These are phyloP conservation scores for Zoanthus solanderi DNA, from an alignment of 92 coral and sea anemone species.

Conservation along the genomic window DNA sequence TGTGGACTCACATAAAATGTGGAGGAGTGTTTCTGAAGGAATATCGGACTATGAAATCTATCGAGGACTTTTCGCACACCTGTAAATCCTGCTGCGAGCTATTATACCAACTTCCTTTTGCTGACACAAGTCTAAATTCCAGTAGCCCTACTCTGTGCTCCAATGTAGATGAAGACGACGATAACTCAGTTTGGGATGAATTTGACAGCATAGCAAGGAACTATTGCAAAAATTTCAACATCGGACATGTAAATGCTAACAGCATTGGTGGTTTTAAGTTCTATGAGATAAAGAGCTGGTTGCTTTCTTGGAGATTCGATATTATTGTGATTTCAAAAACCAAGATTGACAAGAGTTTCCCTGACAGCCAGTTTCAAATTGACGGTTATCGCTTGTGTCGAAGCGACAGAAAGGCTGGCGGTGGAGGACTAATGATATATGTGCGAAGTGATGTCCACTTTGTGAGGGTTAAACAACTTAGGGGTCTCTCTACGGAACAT, in stretches of 20 bases:
- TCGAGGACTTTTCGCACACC: conserved; percentile 24
- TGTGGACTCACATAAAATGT: conserved; percentile 32
- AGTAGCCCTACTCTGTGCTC: conserved; percentile 6
- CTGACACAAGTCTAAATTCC: conserved; percentile 30
- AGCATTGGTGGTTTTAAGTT: conserved; percentile 55
- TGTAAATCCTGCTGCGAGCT: too few relatives aligned
- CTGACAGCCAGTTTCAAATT: conserved; percentile 50
- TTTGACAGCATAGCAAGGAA: conserved; percentile 24
- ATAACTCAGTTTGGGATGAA: conserved; percentile 22
- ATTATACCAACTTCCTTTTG: conserved; percentile 23
- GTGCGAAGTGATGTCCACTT: too few relatives aligned
- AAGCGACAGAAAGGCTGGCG: conserved; percentile 53
- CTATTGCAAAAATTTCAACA: not conserved
- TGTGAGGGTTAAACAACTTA: conserved; percentile 12
- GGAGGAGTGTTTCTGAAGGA: conserved; percentile 47
- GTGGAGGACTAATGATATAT: conserved; percentile 39
- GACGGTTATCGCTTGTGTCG: conserved; percentile 59
- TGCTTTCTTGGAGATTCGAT: conserved; percentile 38
- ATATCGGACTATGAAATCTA: conserved; percentile 17
- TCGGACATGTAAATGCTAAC: conserved; percentile 2
- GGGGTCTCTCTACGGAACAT: not conserved
- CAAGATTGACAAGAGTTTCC: conserved; percentile 10
- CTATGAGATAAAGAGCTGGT: conserved; percentile 48
- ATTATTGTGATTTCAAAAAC: not conserved
- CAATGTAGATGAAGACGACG: not conserved